Percentiles rank a stretch among this genome's conserved stretches.
phyloP scores from a whole-genome alignment of 2,797 vertebrate genomes.

The Enteromius viviparus region DNA sequence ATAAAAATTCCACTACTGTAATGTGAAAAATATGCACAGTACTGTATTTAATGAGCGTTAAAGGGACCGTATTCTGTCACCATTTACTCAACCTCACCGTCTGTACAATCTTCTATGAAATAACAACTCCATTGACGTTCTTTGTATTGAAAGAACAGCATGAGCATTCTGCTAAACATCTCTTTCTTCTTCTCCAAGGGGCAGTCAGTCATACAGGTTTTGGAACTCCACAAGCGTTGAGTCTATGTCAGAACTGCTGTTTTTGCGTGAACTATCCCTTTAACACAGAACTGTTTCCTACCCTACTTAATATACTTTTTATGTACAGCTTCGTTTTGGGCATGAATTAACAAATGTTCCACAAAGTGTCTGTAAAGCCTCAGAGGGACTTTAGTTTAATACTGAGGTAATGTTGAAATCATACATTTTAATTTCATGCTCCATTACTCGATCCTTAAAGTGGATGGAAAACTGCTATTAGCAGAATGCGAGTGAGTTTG shows the following conservation, averaged over 20 bases:
- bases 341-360: conserved; percentile 43
- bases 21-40: conserved; percentile 29
- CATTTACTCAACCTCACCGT: background rate
- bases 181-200: background rate
- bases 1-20: background rate
- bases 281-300: conserved; percentile 13
- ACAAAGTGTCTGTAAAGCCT: conserved; percentile 46
- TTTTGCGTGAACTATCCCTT: background rate
- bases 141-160: background rate
- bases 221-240: background rate
- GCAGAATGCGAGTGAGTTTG: conserved; percentile 21
- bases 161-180: background rate
- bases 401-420: conserved; percentile 53
- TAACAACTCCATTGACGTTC: background rate
- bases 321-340: conserved; percentile 53
- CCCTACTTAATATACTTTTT: conserved; percentile 35
- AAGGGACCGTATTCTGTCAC: background rate
- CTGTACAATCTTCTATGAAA: background rate
- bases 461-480: conserved; percentile 28
- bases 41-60: conserved; percentile 9
- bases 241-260: background rate
- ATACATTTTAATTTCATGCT: conserved; percentile 46
- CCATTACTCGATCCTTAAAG: conserved; percentile 30
- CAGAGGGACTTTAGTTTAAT: conserved; percentile 36
- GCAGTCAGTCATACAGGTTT: background rate